Evolutionary conservation across 1,140 invertebrate genomes (phyloP), one percentile per base, ranked within the genome.

Genomic region (Phocides pigmalion): DNA sequence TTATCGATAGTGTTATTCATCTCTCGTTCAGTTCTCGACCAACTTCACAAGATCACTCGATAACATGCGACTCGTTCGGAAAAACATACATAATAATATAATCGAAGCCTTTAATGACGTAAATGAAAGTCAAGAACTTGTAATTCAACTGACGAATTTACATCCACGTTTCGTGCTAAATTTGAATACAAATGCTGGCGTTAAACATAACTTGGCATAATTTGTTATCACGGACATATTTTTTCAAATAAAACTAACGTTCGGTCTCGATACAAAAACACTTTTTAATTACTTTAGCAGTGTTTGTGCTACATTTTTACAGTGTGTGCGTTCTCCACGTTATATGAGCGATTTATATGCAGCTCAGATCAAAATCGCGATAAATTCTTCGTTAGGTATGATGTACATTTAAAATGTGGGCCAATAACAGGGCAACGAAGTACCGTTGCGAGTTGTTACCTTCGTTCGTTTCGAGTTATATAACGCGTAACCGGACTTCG

Each of bases 61-160:
- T 4, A 32, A 32, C 28, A 32, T 32, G 1, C 1, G 9, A 32
- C 22, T 6, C 22, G 28, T 32, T 32, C 28, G 4, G 1, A 4
- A 4, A 9, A 3, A 32, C 1, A 4, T 8, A 9, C 28, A 9
- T 1, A 32, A 35, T 35, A 35, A 0, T 35, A 11, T 2, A n/a
- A 35, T 35, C 0, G 11, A 8, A 35, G 3, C n/a, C 9, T 2
- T 4, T 8, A n/a, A 2, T 35, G 11, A 8, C 32, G 28, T 63
- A 67, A 37, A 22, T 65, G 71, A 81, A 81, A 76, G 73, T 81
- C 78, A 81, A 32, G 28, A 35, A 35, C 8, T 1, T 1, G n/a
- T 11, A n/a, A 35, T 35, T n/a, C 11, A 35, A 35, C 32, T 35
- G 32, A 8, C n/a, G 32, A 35, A 35, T 35, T 35, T 12, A 35